These are phyloP conservation scores for Neogale vison DNA, from an alignment of 2,113 vertebrate genomes.

Conservation along the genomic window DNA sequence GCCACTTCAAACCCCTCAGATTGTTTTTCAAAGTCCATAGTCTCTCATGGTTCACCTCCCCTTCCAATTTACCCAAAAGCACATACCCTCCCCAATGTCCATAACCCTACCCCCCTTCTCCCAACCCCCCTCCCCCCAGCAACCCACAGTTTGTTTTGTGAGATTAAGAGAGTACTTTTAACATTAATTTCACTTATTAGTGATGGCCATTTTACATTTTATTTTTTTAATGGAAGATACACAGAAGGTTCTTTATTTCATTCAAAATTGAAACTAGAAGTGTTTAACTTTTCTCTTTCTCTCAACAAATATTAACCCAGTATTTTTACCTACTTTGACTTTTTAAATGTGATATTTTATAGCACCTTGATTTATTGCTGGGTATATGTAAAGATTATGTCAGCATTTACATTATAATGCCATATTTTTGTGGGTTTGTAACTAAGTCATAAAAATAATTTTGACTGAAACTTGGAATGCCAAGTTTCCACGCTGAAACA, in stretches of 20 bases:
- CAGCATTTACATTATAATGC: slow-evolving; percentile 82
- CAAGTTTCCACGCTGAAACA: slow-evolving; percentile 52
- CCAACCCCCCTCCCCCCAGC: no score
- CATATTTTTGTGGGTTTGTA: slow-evolving; percentile 79
- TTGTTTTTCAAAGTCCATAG: no score
- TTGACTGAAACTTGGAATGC: slow-evolving; percentile 62
- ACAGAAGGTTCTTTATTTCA: neutral
- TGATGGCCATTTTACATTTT: neutral
- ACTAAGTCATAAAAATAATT: slow-evolving; percentile 75
- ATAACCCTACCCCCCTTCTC: no score
- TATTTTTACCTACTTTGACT: slow-evolving; percentile 64
- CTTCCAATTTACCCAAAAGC: no score
- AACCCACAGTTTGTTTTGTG: no score
- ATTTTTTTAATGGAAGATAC: neutral
- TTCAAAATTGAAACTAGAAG: slow-evolving; percentile 21
- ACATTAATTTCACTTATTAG: neutral
- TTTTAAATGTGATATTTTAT: slow-evolving; percentile 73
- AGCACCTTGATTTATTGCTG: slow-evolving; percentile 75
- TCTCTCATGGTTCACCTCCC: no score
- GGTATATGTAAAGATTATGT: slow-evolving; percentile 81
- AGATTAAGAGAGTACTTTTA: slow-evolving; percentile 39
- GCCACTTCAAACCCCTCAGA: no score
- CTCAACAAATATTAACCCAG: slow-evolving; percentile 43
- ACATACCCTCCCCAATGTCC: no score
- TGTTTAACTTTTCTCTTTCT: neutral